phyloP scores from a whole-genome alignment of 2,888 invertebrate species.

The Rhaphigaster nebulosa region DNA sequence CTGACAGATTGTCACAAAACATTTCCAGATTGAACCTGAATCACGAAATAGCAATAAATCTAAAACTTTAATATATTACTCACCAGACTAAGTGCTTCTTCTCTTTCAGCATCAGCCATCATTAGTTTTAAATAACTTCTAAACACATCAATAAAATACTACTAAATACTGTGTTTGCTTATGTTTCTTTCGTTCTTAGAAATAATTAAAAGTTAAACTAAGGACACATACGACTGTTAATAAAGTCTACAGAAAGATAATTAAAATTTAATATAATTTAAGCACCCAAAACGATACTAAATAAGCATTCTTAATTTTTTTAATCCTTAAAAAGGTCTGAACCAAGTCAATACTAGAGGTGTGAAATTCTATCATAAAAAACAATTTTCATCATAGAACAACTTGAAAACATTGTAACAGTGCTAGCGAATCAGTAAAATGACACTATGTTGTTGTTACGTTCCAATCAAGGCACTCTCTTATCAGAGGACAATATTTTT shows the following conservation, averaged over 20 bases:
- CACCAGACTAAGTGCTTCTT: slow-evolving; percentile 83
- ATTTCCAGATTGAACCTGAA: slow-evolving; percentile 64
- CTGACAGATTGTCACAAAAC: slow-evolving; percentile 51
- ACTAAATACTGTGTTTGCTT: background rate
- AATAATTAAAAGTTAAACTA: background rate
- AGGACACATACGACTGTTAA: background rate
- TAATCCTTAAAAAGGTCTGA: slow-evolving; percentile 11
- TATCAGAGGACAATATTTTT: background rate
- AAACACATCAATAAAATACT: slow-evolving; percentile 63
- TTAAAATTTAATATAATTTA: background rate
- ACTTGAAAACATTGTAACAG: slow-evolving; percentile 21
- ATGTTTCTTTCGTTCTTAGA: background rate
- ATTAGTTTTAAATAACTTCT: slow-evolving; percentile 60
- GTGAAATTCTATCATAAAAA: slow-evolving; percentile 35
- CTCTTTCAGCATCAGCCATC: slow-evolving; percentile 85
- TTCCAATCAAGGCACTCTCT: background rate
- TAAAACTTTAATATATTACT: slow-evolving; percentile 67
- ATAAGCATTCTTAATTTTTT: background rate
- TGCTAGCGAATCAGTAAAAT: background rate
- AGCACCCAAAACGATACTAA: background rate
- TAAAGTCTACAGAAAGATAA: background rate
- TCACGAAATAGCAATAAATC: slow-evolving; percentile 65
- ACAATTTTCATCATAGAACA: slow-evolving; percentile 19
- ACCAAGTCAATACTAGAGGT: slow-evolving; percentile 42
- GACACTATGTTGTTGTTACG: background rate